A percentile compares a stretch with the other conserved stretches of the same genome.
phyloP scores from a whole-genome alignment of 2,113 vertebrate genomes.

The Rhinoderma darwinii region DNA sequence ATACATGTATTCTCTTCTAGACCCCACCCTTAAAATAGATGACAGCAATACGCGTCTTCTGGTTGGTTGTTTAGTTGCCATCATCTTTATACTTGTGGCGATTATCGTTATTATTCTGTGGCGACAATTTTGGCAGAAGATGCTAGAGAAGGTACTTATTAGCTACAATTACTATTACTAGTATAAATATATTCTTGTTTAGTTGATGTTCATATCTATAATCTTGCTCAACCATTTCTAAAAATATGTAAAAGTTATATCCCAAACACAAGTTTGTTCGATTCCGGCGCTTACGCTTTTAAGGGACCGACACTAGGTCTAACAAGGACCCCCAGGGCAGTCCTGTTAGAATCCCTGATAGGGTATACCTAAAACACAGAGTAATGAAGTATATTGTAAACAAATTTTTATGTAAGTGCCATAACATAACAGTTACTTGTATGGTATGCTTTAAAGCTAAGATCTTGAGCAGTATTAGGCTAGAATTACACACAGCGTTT shows the following conservation, averaged over 20 bases:
- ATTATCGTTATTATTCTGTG: slow-evolving; percentile 97
- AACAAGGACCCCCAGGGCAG: no score
- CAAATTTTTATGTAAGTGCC: no score
- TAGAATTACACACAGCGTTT: no score
- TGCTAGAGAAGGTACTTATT: slow-evolving; percentile 92
- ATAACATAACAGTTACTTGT: no score
- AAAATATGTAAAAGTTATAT: neutral
- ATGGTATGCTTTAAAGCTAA: no score
- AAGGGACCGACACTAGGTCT: no score
- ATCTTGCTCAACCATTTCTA: neutral
- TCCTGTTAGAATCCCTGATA: no score
- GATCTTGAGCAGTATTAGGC: no score
- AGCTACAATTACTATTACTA: neutral
- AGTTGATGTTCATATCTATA: neutral
- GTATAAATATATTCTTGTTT: neutral
- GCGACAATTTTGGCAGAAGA: slow-evolving; percentile 98
- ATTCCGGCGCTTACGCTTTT: no score
- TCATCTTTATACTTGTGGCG: slow-evolving; percentile 91
- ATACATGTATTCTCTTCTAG: slow-evolving; percentile 59
- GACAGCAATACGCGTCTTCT: slow-evolving; percentile 94
- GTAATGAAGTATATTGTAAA: no score
- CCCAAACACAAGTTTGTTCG: no score
- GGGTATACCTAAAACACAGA: no score
- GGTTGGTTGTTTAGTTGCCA: slow-evolving; percentile 93
- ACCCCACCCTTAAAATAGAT: slow-evolving; percentile 92